phyloP scores from a whole-genome alignment of 2,113 vertebrate genomes.

The Chascanopsetta lugubris region DNA sequence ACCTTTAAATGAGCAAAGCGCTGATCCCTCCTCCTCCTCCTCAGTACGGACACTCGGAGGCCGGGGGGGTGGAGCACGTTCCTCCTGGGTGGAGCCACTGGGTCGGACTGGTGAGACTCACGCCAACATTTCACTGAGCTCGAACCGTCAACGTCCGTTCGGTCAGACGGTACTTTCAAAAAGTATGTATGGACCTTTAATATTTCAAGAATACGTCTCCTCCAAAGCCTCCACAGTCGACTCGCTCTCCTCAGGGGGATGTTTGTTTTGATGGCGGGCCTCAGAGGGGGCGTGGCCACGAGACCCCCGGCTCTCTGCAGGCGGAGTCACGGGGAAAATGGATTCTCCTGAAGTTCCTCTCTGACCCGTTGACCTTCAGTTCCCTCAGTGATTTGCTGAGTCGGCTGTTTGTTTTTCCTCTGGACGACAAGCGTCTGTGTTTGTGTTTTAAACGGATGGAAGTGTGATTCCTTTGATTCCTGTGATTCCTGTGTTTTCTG shows the following conservation, averaged over 20 bases:
- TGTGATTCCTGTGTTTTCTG: too few species aligned
- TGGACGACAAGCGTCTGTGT: too few species aligned
- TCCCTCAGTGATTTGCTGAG: too few species aligned
- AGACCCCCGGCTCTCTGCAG: slow-evolving; percentile 1
- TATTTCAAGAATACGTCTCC: too few species aligned
- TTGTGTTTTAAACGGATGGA: too few species aligned
- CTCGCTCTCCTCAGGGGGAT: not conserved
- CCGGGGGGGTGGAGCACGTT: slow-evolving; percentile 90
- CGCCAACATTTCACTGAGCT: too few species aligned
- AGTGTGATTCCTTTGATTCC: too few species aligned
- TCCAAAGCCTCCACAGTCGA: not conserved
- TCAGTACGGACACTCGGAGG: slow-evolving; percentile 90
- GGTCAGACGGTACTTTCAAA: not conserved
- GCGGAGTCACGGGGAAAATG: slow-evolving; percentile 6
- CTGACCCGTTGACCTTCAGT: not conserved
- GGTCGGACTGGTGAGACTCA: slow-evolving; percentile 90
- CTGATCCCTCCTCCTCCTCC: too few species aligned
- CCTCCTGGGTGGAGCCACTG: slow-evolving; percentile 95
- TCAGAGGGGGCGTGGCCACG: slow-evolving; percentile 1
- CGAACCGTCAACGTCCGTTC: too few species aligned
- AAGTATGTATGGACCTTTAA: too few species aligned
- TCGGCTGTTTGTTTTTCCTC: too few species aligned
- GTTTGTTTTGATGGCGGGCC: not conserved
- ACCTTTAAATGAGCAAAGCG: not conserved
- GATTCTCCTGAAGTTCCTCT: not conserved